phyloP scores from a whole-genome alignment of 2,797 vertebrate genomes.

The Anomalospiza imberbis region DNA sequence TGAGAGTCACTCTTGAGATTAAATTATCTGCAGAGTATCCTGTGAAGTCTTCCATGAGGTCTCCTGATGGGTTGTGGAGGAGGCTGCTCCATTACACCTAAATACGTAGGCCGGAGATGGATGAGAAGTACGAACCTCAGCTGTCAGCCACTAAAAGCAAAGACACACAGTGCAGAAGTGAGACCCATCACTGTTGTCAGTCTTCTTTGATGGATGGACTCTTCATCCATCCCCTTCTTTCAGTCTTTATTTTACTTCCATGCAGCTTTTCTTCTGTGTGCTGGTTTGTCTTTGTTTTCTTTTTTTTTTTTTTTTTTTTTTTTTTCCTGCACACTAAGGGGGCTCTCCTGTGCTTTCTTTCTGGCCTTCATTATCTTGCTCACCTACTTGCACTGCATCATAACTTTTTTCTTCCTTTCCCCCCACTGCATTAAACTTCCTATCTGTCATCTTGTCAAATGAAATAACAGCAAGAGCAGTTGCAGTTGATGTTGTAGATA shows the following conservation, averaged over 20 bases:
- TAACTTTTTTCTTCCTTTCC: neutral
- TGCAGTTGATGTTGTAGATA: neutral
- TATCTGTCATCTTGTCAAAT: neutral
- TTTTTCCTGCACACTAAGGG: fast-evolving
- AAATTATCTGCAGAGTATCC: neutral
- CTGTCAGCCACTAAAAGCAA: neutral
- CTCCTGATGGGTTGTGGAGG: neutral
- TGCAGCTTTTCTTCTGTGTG: neutral
- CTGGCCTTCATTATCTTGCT: neutral
- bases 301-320: neutral
- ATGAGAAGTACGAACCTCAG: neutral
- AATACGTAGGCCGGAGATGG: neutral
- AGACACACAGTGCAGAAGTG: neutral
- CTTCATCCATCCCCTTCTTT: neutral
- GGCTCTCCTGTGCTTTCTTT: neutral
- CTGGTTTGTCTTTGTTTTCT: neutral
- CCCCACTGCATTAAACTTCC: neutral
- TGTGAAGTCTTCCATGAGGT: neutral
- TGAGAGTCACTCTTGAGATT: neutral
- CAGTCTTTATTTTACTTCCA: neutral
- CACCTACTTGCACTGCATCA: neutral
- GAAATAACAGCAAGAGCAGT: neutral
- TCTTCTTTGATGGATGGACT: neutral
- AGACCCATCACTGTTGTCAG: neutral
- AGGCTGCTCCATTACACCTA: neutral